Percentiles rank a stretch among this genome's conserved stretches.
Conservation (phyloP, 1,140 invertebrate genomes). For the roundworm (Caenorhabditis elegans) region WBcel235 BX284604.4:3666501-3667000, state of each 20-base stretch:
- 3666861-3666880: too few species aligned
- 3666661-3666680: conserved; percentile 48
- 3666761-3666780: conserved; percentile 45
- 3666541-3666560: conserved; percentile 37
- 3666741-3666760: conserved; percentile 30
- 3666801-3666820: conserved; percentile 41
- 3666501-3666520: conserved; percentile 50
- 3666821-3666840: conserved; percentile 38
- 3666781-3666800: conserved; percentile 43
- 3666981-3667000: too few species aligned
- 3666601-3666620: conserved; percentile 25
- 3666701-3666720: conserved; percentile 35
- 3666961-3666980: too few species aligned
- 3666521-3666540: conserved; percentile 40
- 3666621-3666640: conserved; percentile 42
- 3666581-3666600: conserved; percentile 42
- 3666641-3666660: conserved; percentile 46
- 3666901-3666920: too few species aligned
- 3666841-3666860: neutral
- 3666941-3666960: too few species aligned
- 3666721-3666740: conserved; percentile 42
- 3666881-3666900: too few species aligned
- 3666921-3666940: too few species aligned
- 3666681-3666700: conserved; percentile 25
- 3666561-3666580: neutral